These are phyloP conservation scores for Oceanites oceanicus DNA, from an alignment of 2,113 vertebrate species.

Conservation along the genomic window DNA sequence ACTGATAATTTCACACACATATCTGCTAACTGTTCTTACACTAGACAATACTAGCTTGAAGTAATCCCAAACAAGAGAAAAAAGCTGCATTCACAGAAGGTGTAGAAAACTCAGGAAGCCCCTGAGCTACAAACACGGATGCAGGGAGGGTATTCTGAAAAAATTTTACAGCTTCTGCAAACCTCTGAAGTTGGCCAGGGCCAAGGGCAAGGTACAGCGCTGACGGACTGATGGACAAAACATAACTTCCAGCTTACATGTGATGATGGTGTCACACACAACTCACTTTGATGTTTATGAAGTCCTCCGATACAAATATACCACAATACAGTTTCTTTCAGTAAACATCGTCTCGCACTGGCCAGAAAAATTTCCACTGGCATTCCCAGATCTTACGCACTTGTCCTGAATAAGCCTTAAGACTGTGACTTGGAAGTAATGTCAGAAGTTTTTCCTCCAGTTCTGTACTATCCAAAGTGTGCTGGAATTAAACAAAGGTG, in stretches of 20 bases:
- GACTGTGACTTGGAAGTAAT: not conserved
- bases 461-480: not conserved
- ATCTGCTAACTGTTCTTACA: not conserved
- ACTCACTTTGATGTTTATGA: not conserved
- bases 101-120: not conserved
- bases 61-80: not conserved
- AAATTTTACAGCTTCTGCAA: not conserved
- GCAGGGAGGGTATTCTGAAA: not conserved
- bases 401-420: not conserved
- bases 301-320: not conserved
- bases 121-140: not conserved
- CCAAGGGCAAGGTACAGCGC: not conserved
- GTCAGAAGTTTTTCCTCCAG: not conserved
- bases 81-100: not conserved
- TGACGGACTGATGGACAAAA: not conserved
- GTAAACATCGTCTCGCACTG: fast-evolving
- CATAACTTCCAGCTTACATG: not conserved
- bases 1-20: not conserved
- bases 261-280: not conserved
- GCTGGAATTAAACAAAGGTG: not conserved
- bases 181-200: not conserved
- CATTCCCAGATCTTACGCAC: not conserved
- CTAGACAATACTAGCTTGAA: not conserved
- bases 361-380: not conserved
- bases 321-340: not conserved